Conservation (phyloP, 2,888 invertebrate genomes). For the Plagiodera versicolora region DNA sequence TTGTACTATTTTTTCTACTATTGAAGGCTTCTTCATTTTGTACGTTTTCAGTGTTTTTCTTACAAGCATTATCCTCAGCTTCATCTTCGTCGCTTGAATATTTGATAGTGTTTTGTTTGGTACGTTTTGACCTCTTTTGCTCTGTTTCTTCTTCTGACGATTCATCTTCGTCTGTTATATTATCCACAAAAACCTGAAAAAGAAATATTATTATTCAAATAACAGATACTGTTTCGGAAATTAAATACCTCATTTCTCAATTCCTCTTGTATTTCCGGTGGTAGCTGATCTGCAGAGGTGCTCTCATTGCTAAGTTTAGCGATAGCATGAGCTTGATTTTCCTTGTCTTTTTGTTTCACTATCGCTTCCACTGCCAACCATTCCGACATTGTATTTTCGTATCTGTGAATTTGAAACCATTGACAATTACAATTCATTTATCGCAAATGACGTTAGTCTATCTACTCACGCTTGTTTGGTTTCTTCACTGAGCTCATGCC, state of each 20-base stretch:
- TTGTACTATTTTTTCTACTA: slow-evolving; percentile 24
- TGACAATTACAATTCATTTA: no score
- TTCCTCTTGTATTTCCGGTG: slow-evolving; percentile 54
- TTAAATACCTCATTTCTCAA: slow-evolving; percentile 57
- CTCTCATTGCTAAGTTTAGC: slow-evolving; percentile 82
- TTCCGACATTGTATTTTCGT: slow-evolving; percentile 91
- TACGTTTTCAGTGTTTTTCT: slow-evolving; percentile 18
- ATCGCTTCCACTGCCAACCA: slow-evolving; percentile 96
- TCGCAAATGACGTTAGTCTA: no score
- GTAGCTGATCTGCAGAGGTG: slow-evolving; percentile 57
- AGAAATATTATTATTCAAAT: slow-evolving; percentile 1
- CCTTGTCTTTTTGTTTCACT: slow-evolving; percentile 78
- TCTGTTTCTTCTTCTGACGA: slow-evolving; percentile 51
- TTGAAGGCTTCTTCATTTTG: slow-evolving; percentile 26
- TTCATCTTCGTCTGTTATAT: slow-evolving; percentile 51
- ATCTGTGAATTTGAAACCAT: slow-evolving; percentile 61
- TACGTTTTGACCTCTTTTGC: slow-evolving; percentile 37
- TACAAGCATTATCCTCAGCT: slow-evolving; percentile 5
- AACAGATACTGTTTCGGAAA: no score
- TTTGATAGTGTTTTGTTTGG: slow-evolving; percentile 50
- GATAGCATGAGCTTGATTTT: slow-evolving; percentile 81
- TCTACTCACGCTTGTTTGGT: slow-evolving; percentile 64
- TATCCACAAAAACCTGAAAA: slow-evolving; percentile 52
- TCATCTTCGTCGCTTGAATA: slow-evolving; percentile 48
- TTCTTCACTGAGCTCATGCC: slow-evolving; percentile 66